phyloP scores from a whole-genome alignment of 2,888 invertebrate genomes.

The Malachius bipustulatus region DNA sequence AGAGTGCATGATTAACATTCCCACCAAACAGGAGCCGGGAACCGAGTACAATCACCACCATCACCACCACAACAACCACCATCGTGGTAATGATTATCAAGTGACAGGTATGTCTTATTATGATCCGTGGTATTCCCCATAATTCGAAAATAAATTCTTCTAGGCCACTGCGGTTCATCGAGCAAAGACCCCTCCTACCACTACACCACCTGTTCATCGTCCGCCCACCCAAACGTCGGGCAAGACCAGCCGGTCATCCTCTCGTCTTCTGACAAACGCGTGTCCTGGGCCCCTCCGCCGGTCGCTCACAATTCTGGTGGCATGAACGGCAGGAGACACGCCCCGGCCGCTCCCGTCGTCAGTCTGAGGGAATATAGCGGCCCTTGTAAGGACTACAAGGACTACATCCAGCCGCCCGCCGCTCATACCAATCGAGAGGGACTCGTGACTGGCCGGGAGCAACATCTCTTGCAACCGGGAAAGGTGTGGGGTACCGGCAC shows the following conservation, averaged over 20 bases:
- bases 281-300: constrained; percentile 45
- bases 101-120: too few species aligned
- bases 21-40: constrained; percentile 49
- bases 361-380: constrained; percentile 35
- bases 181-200: not conserved
- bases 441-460: constrained; percentile 37
- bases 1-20: constrained; percentile 50
- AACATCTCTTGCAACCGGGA: constrained; percentile 45
- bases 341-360: constrained; percentile 33
- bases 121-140: too few species aligned
- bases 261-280: constrained; percentile 41
- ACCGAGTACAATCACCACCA: constrained; percentile 30
- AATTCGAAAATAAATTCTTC: too few species aligned
- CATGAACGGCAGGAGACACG: constrained; percentile 30
- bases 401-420: constrained; percentile 46
- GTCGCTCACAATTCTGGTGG: constrained; percentile 26
- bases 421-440: constrained; percentile 44
- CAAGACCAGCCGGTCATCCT: constrained; percentile 26
- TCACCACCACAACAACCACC: constrained; percentile 24
- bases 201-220: not conserved
- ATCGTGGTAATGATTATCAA: too few species aligned
- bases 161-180: not conserved
- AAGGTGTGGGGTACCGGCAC: constrained; percentile 36
- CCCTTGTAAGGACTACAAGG: constrained; percentile 40
- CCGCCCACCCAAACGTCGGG: constrained; percentile 11